A percentile compares a stretch with the other conserved stretches of the same genome.
Conservation (phyloP, 2,888 invertebrate genomes). For the Globia sparganii region DNA sequence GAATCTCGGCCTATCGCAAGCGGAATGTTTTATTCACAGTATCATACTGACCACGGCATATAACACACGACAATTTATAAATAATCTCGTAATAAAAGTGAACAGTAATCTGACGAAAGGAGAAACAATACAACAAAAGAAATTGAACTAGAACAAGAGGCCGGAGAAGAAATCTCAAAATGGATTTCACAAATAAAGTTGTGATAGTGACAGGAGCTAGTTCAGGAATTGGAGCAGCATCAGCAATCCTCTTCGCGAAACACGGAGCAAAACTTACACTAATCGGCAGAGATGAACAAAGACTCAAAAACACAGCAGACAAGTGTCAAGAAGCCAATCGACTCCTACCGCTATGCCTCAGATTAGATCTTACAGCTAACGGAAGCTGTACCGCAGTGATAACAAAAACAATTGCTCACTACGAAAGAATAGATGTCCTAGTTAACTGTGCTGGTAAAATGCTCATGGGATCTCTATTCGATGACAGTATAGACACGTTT, state of each 20-base stretch:
- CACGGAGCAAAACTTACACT: constrained; percentile 76
- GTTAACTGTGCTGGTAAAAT: constrained; percentile 95
- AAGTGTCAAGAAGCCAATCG: constrained; percentile 70
- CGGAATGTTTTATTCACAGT: constrained; percentile 36
- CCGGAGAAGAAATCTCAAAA: constrained; percentile 37
- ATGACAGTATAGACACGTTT: constrained; percentile 94
- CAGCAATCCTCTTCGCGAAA: constrained; percentile 75
- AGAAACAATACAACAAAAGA: neutral
- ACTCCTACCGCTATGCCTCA: constrained; percentile 77
- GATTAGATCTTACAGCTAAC: constrained; percentile 91
- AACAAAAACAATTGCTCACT: constrained; percentile 91
- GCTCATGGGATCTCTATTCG: constrained; percentile 93
- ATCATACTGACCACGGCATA: neutral
- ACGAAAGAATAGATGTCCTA: constrained; percentile 92
- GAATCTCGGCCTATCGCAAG: constrained; percentile 39
- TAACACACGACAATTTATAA: neutral
- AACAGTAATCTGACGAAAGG: neutral
- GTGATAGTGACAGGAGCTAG: constrained; percentile 81
- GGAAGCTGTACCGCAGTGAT: constrained; percentile 91
- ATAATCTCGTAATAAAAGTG: neutral
- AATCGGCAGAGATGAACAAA: constrained; percentile 77
- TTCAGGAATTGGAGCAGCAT: constrained; percentile 80
- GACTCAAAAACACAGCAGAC: constrained; percentile 71
- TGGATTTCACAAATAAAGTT: constrained; percentile 80
- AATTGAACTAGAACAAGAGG: neutral